Evolutionary conservation across 1,140 invertebrate species (phyloP).

Genomic region (Drosophila guanche): DNA sequence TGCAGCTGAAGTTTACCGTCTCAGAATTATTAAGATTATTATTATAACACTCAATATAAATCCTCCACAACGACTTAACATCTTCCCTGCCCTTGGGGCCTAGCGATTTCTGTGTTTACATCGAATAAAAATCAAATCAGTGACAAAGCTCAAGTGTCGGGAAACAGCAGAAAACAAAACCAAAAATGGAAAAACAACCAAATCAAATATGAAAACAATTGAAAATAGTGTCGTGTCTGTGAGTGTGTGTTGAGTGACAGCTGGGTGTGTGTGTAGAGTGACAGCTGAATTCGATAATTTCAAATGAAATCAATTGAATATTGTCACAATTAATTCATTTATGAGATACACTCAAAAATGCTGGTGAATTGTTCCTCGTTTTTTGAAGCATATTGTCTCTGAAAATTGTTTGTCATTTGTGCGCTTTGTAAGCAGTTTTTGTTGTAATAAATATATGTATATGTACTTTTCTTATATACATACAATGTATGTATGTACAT

Average conservation of each 20-base stretch:
- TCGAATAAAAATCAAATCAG: conserved; percentile 54
- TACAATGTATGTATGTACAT: conserved; percentile 15
- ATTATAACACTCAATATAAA: neutral
- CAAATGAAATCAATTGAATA: conserved; percentile 81
- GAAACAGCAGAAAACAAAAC: conserved; percentile 3
- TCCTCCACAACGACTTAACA: neutral
- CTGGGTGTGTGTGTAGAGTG: conserved; percentile 51
- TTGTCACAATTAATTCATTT: conserved; percentile 81
- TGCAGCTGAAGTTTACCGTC: too few relatives aligned
- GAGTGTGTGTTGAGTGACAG: conserved; percentile 57
- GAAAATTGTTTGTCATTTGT: conserved; percentile 37
- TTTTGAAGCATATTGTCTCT: conserved; percentile 35
- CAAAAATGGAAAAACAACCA: conserved; percentile 41
- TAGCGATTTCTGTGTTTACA: conserved; percentile 31
- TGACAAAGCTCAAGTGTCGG: conserved; percentile 28
- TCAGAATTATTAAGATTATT: conserved; percentile 10
- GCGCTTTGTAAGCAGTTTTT: conserved; percentile 27
- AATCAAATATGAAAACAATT: conserved; percentile 60
- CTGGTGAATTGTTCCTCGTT: conserved; percentile 16
- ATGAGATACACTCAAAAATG: conserved; percentile 61
- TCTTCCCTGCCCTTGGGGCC: conserved; percentile 31
- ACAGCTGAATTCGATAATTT: conserved; percentile 80
- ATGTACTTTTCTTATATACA: neutral
- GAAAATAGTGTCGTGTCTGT: conserved; percentile 48
- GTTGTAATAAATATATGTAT: neutral